These are phyloP conservation scores for Coptodon rendalli DNA, from an alignment of 2,113 vertebrate genomes.

Conservation along the genomic window DNA sequence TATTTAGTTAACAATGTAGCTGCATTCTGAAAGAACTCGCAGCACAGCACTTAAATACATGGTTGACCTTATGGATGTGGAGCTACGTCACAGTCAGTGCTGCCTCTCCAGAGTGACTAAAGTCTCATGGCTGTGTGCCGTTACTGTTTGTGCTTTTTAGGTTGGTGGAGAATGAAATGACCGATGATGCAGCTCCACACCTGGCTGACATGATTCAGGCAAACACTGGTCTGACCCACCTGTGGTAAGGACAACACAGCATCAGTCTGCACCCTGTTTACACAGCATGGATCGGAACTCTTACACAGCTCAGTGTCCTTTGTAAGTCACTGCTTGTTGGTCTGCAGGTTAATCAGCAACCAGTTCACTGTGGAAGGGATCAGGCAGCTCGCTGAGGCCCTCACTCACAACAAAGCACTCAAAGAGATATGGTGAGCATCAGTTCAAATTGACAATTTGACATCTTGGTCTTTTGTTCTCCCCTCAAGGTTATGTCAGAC, in stretches of 20 bases:
- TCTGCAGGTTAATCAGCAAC: slow-evolving; percentile 69
- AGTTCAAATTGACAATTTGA: too few relatives aligned
- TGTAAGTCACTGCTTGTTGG: neutral
- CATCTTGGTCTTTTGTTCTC: neutral
- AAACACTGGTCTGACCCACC: slow-evolving; percentile 56
- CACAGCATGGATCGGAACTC: too few relatives aligned
- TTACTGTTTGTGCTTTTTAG: slow-evolving; percentile 20
- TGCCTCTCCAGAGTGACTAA: neutral
- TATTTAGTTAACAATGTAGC: neutral
- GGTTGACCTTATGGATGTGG: neutral
- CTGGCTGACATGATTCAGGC: slow-evolving; percentile 48
- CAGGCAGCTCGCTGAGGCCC: slow-evolving; percentile 36
- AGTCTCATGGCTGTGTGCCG: neutral
- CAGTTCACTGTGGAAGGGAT: slow-evolving; percentile 55
- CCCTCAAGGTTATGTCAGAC: neutral
- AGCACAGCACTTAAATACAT: neutral
- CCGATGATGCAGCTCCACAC: slow-evolving; percentile 56
- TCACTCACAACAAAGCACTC: slow-evolving; percentile 53
- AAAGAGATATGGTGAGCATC: slow-evolving; percentile 70
- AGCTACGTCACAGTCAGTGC: accelerated
- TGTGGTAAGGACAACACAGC: slow-evolving; percentile 52
- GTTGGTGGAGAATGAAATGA: slow-evolving; percentile 70
- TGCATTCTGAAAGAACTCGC: neutral
- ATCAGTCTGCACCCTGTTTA: neutral
- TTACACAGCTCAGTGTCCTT: neutral